Conservation (phyloP, 2,888 invertebrate species). For the Dysmachus trigonus region DNA sequence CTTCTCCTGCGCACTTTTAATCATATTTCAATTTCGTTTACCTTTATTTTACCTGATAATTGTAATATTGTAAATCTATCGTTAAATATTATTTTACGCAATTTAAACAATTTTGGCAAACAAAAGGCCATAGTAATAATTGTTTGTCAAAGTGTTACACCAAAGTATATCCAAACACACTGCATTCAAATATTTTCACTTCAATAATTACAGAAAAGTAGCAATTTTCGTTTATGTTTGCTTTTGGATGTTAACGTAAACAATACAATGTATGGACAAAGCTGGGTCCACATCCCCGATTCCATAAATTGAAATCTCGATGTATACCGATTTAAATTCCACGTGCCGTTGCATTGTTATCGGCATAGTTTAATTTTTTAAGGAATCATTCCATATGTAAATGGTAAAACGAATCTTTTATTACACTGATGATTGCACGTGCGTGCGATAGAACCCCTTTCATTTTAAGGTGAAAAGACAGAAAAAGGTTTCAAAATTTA, state of each 20-base stretch:
- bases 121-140: neutral
- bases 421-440: neutral
- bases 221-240: neutral
- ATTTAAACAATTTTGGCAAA: neutral
- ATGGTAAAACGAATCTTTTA: neutral
- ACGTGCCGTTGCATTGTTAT: neutral
- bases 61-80: neutral
- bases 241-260: neutral
- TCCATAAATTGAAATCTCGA: neutral
- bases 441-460: neutral
- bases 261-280: neutral
- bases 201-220: neutral
- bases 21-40: neutral
- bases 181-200: neutral
- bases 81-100: neutral
- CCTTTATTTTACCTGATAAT: neutral
- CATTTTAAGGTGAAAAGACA: neutral
- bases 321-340: neutral
- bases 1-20: neutral
- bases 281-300: neutral
- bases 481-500: neutral
- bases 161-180: neutral
- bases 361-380: neutral
- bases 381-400: neutral
- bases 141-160: neutral